Conservation (phyloP, 2,797 vertebrate genomes). For the Xenops minutus region DNA sequence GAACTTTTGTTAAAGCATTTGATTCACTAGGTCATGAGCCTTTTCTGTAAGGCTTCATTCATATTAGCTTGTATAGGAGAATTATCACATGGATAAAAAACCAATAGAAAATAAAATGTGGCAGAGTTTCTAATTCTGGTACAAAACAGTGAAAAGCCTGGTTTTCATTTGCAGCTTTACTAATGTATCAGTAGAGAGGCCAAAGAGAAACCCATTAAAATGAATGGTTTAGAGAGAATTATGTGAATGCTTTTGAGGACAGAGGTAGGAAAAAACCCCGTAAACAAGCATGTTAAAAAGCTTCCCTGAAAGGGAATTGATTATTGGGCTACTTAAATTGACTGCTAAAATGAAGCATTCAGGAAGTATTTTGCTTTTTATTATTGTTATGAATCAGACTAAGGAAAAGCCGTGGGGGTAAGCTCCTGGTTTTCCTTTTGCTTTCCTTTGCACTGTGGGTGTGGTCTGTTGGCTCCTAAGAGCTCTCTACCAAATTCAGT, state of each 20-base stretch:
- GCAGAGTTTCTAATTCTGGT: neutral
- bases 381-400: neutral
- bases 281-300: neutral
- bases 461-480: neutral
- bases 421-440: neutral
- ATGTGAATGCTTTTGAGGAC: neutral
- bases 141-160: neutral
- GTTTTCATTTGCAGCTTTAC: slow-evolving; percentile 7
- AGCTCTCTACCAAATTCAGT: neutral
- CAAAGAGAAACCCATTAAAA: neutral
- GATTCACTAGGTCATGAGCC: neutral
- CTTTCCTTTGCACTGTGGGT: neutral
- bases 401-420: neutral
- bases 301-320: neutral
- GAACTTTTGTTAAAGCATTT: neutral
- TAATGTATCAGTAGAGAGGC: neutral
- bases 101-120: neutral
- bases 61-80: neutral
- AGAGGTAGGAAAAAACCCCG: neutral
- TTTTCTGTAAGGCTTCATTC: neutral
- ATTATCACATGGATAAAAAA: neutral
- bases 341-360: neutral
- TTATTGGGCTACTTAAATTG: neutral
- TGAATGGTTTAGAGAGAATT: neutral
- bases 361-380: neutral